Conservation (phyloP, 2,113 vertebrate species). For the Periophthalmus modestus region DNA sequence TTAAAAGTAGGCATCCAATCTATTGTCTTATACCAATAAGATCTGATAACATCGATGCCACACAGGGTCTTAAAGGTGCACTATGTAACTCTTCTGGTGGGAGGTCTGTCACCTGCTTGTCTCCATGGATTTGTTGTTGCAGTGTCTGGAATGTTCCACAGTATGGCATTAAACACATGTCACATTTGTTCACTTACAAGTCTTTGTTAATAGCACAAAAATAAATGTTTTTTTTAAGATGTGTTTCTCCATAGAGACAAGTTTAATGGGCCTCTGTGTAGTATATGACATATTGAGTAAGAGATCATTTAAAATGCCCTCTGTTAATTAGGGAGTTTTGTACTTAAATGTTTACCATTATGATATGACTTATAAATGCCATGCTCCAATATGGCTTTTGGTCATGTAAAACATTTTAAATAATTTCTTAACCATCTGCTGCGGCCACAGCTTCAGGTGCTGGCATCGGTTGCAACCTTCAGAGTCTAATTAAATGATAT, state of each 20-base stretch:
- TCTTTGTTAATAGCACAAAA: too few relatives aligned
- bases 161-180: too few relatives aligned
- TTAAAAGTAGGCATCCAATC: neutral
- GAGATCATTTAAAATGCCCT: too few relatives aligned
- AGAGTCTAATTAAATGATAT: neutral
- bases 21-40: neutral
- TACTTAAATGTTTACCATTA: neutral
- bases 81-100: neutral
- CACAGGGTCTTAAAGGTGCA: neutral
- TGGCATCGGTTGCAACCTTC: neutral
- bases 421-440: neutral
- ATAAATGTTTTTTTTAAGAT: too few relatives aligned
- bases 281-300: too few relatives aligned
- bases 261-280: too few relatives aligned
- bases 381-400: neutral
- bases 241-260: too few relatives aligned
- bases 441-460: neutral
- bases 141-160: too few relatives aligned
- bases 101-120: too few relatives aligned
- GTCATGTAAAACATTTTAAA: neutral
- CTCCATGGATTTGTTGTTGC: too few relatives aligned
- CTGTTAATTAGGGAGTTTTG: neutral
- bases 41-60: neutral
- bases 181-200: too few relatives aligned
- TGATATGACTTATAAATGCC: neutral